Conservation (phyloP, 2,797 vertebrate species). For the Babyrousa celebensis region DNA sequence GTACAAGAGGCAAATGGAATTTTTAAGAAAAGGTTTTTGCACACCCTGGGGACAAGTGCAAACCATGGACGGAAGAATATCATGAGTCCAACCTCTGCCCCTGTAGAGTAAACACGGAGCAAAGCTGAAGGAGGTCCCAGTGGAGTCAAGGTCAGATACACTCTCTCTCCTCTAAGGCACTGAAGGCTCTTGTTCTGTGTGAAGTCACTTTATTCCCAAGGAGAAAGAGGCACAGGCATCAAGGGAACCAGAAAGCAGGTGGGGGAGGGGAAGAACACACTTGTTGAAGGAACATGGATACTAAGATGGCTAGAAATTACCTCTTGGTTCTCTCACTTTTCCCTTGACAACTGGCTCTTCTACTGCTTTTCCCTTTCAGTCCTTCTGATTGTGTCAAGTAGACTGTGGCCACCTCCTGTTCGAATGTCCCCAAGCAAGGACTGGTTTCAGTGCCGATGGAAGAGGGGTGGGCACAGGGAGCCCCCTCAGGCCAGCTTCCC, state of each 20-base stretch:
- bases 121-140: too few species aligned
- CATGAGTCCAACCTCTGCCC: fast-evolving
- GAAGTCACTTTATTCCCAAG: fast-evolving
- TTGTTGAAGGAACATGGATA: neutral
- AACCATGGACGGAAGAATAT: neutral
- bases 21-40: neutral
- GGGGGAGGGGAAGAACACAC: neutral
- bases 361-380: neutral
- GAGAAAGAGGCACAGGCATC: neutral
- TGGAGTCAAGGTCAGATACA: neutral
- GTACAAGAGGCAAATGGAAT: neutral
- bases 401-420: too few species aligned
- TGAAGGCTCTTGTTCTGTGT: neutral
- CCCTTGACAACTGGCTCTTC: neutral
- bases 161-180: neutral
- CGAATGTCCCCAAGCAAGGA: too few species aligned
- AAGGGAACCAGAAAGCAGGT: fast-evolving
- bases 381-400: fast-evolving
- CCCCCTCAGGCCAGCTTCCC: fast-evolving
- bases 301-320: neutral
- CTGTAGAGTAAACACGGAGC: neutral
- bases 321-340: neutral
- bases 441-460: fast-evolving
- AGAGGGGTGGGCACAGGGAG: fast-evolving
- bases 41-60: fast-evolving